Evolutionary conservation across 37 sponge, comb jelly and placozoan species (phyloP), one percentile per base, ranked within the genome.

Genomic region (Bolinopsis microptera): DNA sequence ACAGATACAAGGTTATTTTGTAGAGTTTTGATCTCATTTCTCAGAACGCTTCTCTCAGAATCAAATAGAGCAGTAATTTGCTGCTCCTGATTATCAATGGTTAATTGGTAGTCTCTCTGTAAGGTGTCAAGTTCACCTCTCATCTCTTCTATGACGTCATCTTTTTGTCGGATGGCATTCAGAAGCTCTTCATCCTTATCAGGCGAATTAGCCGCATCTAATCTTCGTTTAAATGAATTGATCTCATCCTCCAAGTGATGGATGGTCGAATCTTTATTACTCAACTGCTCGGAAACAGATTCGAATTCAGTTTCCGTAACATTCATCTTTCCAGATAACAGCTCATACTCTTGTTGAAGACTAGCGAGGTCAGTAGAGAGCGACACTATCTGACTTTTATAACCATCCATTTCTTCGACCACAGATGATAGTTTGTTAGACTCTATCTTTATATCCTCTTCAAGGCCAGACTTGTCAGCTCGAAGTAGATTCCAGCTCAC

Each of bases 161-260:
- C 90, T 86, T 41, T 86, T 27, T 86, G 90, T 39, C 61, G 9
- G 61, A 86, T 40, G 3, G 61, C 90, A 40, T 86, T 86, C n/a
- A 86, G 48, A 8, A 40, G 35, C 26, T 86, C 90, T 22, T 80
- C 82, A 80, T 80, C 82, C 36, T 41, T 86, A n/a, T 86, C 90
- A 2, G 61, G 61, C 23, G 90, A 86, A 26, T 40, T 86, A 2
- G 90, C 90, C 18, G 90, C 90, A 0, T 86, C 61, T 38, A 86
- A 38, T 77, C 37, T 32, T 77, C 36, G 27, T 77, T 77, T 27
- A 35, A 77, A 1, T 22, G 80, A 77, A 13, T 34, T 16, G 1
- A 77, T 32, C 22, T 32, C 37, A 31, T 77, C 32, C 32, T 77
- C 80, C 27, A 77, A 22, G 33, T 33, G 80, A 0, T 77, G 36